Conservation (phyloP, 2,888 invertebrate genomes). For the Phasia obesa region DNA sequence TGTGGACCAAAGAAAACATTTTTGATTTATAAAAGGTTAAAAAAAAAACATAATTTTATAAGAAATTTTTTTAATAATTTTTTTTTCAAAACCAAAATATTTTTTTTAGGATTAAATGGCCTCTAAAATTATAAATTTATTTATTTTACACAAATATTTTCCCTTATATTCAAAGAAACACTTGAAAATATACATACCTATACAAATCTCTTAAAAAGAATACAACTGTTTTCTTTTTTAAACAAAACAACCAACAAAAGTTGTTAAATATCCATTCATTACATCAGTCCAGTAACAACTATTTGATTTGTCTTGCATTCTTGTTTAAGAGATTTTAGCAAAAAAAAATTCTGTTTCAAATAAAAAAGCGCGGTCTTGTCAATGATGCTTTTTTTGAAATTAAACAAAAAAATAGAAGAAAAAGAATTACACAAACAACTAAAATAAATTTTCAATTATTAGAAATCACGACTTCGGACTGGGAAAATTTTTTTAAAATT, state of each 20-base stretch:
- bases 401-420: constrained; percentile 16
- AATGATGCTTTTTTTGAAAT: constrained; percentile 43
- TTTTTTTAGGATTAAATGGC: no score
- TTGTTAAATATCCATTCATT: constrained; percentile 20
- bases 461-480: constrained; percentile 65
- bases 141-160: no score
- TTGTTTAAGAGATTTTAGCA: constrained; percentile 50
- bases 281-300: constrained; percentile 50
- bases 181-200: not conserved
- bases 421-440: constrained; percentile 2
- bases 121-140: no score
- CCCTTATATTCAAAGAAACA: constrained; percentile 41
- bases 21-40: no score
- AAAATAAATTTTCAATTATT: constrained; percentile 59
- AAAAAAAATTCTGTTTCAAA: constrained; percentile 67
- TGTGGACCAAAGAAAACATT: no score
- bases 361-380: constrained; percentile 51
- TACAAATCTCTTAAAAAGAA: constrained; percentile 52
- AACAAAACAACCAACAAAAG: constrained; percentile 14
- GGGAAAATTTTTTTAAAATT: constrained; percentile 1
- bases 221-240: not conserved
- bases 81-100: no score
- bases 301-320: constrained; percentile 28
- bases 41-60: no score
- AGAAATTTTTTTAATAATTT: no score